Base-by-base conservation (phyloP, 1,140 invertebrate species). In the Magallana gigas region DNA sequence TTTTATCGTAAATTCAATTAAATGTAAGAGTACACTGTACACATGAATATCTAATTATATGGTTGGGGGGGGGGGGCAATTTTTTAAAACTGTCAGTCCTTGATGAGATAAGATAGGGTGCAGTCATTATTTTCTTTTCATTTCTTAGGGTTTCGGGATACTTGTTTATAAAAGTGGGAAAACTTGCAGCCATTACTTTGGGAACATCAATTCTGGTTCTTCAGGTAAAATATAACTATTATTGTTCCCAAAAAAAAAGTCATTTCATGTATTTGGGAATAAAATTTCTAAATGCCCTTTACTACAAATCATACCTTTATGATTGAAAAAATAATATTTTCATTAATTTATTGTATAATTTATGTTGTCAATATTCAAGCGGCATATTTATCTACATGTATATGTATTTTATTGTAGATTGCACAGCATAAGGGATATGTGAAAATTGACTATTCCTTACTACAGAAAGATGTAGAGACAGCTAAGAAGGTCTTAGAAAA, bases 371-470 rank as follows among this genome's bases (percentile, higher is more conserved):
- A 23, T 68, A 48, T 48, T 48, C 36, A 48, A 48, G 36, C 0
- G 36, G 36, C 36, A 36, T 36, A 36, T 3, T 5, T 36, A 36
- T 5, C 18, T 18, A 8, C 64, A 48, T 23, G 14, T 59, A 12
- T 60, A 16, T 48, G 36, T 48, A 48, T 48, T 48, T 29, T 12
- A 48, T 48, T 48, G 36, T 83, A 94, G 94, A 88, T 95, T 91
- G 98, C 98, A 2, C 97, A 97, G 88, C 97, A 98, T 92, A 97
- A 98, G 93, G 98, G 98, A n/a, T 98, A 98, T 90, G 97, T 99
- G 80, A 97, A 97, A 86, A 94, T 95, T 36, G 94, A 99, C 94
- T 98, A 98, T 98, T 97, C 97, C 87, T 97, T 97, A 95, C 95
- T 99, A 23, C 96, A 97, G 86, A 85, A 88, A 83, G 87, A 89